Conservation (phyloP, 1,140 invertebrate genomes). For the Caerostris darwini region DNA sequence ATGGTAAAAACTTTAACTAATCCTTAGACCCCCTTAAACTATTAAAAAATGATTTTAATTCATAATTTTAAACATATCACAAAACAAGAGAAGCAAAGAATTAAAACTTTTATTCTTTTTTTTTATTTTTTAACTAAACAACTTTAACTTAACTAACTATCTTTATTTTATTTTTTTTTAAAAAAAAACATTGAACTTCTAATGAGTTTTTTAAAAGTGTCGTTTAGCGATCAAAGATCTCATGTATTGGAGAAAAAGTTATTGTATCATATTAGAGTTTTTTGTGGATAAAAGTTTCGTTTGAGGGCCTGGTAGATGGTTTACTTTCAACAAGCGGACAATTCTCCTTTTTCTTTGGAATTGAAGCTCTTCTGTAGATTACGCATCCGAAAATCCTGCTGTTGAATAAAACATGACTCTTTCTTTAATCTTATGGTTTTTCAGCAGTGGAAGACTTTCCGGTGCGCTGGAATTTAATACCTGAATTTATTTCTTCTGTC, state of each 20-base stretch:
- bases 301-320: background rate
- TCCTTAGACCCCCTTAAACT: no score
- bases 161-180: no score
- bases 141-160: no score
- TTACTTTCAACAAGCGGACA: slow-evolving; percentile 14
- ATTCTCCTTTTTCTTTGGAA: background rate
- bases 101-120: no score
- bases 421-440: slow-evolving; percentile 28
- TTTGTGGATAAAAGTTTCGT: background rate
- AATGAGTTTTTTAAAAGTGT: no score
- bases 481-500: slow-evolving; percentile 28
- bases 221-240: background rate
- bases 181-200: no score
- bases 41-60: no score
- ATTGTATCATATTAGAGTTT: background rate
- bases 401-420: slow-evolving; percentile 33
- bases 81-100: no score
- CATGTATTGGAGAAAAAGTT: slow-evolving; percentile 1
- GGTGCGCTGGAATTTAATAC: slow-evolving; percentile 28
- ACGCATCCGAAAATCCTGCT: slow-evolving; percentile 19
- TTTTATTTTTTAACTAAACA: no score
- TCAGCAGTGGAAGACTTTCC: background rate
- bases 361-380: slow-evolving; percentile 32
- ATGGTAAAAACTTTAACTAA: no score
- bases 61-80: no score